Conservation (phyloP, 2,797 vertebrate genomes). For the Cossypha niveicapilla region DNA sequence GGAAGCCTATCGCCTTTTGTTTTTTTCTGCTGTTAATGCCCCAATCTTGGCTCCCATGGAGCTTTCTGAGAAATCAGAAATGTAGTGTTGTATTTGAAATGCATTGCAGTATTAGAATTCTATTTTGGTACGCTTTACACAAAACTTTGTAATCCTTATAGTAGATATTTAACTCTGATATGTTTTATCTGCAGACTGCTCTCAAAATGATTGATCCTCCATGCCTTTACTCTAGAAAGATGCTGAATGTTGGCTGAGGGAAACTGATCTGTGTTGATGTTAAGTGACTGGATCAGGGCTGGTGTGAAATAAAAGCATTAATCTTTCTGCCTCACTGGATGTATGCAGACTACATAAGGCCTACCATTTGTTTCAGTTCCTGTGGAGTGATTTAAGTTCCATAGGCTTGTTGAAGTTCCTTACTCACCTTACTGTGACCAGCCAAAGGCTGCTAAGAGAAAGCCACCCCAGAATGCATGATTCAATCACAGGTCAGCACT, state of each 20-base stretch:
- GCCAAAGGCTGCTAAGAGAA: neutral
- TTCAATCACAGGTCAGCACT: neutral
- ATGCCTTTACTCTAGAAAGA: neutral
- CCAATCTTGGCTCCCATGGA: neutral
- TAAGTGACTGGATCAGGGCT: neutral
- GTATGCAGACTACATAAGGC: neutral
- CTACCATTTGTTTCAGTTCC: neutral
- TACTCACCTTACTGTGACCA: neutral
- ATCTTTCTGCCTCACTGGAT: neutral
- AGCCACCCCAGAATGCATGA: neutral
- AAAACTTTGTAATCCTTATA: neutral
- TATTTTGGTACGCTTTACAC: neutral
- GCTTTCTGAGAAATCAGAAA: neutral
- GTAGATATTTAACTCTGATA: neutral
- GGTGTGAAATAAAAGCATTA: neutral
- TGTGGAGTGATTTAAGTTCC: neutral
- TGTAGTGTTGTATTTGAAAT: neutral
- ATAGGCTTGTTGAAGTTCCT: neutral
- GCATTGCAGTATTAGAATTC: neutral
- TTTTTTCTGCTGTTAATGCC: neutral
- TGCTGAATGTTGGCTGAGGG: neutral
- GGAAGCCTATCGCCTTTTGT: neutral
- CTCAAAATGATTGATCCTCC: neutral
- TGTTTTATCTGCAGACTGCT: neutral
- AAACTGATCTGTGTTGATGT: neutral